These are phyloP conservation scores for Thunnus albacares DNA, from an alignment of 2,797 vertebrate species.

Conservation along the genomic window DNA sequence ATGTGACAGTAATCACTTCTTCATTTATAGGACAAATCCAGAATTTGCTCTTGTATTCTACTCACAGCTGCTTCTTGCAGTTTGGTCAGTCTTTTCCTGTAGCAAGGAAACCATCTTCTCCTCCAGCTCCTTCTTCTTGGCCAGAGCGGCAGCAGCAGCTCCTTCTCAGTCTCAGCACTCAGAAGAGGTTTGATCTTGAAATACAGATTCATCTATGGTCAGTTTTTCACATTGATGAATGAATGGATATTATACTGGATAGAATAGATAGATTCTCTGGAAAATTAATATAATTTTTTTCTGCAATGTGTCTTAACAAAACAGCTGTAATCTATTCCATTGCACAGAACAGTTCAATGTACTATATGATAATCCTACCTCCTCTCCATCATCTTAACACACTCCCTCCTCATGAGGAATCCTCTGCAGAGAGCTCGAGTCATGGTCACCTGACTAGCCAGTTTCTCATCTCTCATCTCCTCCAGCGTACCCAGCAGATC, in stretches of 20 bases:
- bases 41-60: background rate
- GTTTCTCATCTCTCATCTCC: background rate
- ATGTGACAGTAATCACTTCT: too few relatives aligned
- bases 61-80: slow-evolving; percentile 90
- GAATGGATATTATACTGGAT: slow-evolving; percentile 90
- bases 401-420: slow-evolving; percentile 62
- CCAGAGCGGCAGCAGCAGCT: slow-evolving; percentile 87
- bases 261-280: slow-evolving; percentile 86
- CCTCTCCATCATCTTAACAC: slow-evolving; percentile 6
- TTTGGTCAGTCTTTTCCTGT: slow-evolving; percentile 92
- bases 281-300: background rate
- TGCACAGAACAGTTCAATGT: background rate
- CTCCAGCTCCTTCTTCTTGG: slow-evolving; percentile 90
- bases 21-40: too few relatives aligned
- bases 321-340: too few relatives aligned
- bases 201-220: slow-evolving; percentile 93
- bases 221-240: slow-evolving; percentile 93
- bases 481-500: slow-evolving; percentile 85
- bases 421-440: slow-evolving; percentile 86
- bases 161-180: slow-evolving; percentile 91
- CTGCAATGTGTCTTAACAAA: background rate
- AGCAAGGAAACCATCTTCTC: slow-evolving; percentile 89
- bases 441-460: slow-evolving; percentile 83
- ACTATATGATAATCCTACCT: background rate
- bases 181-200: slow-evolving; percentile 93